Conservation (phyloP, 2,797 vertebrate genomes). For the Pseudopleuronectes americanus region DNA sequence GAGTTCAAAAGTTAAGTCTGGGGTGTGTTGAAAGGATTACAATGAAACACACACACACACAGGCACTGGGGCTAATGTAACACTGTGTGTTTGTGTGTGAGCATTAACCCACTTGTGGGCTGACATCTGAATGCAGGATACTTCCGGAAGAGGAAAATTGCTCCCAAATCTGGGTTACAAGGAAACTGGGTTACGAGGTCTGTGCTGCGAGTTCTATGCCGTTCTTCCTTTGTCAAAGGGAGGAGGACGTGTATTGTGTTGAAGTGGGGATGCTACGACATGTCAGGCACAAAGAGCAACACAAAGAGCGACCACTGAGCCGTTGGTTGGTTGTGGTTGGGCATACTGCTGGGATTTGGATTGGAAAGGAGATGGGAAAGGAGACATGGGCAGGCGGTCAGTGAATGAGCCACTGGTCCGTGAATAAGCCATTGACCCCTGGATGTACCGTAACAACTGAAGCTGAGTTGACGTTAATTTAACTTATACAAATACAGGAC, state of each 20-base stretch:
- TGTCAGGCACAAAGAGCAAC: constrained; percentile 53
- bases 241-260: constrained; percentile 51
- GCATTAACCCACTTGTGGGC: constrained; percentile 15
- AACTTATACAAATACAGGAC: background rate
- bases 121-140: background rate
- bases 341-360: constrained; percentile 65
- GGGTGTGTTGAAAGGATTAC: background rate
- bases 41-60: background rate
- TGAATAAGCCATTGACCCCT: background rate
- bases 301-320: constrained; percentile 58
- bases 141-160: constrained; percentile 19
- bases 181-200: constrained; percentile 67
- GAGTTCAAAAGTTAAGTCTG: background rate
- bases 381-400: too few species aligned
- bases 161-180: background rate
- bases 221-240: constrained; percentile 36
- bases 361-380: constrained; percentile 61
- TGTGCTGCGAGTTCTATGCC: constrained; percentile 33
- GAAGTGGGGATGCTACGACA: background rate
- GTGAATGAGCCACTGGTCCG: too few species aligned
- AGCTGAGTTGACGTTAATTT: background rate
- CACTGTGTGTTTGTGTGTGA: constrained; percentile 3
- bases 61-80: background rate
- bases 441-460: background rate
- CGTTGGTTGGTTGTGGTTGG: constrained; percentile 30